Percentiles rank a stretch among this genome's conserved stretches.
Conservation (phyloP, 2,888 invertebrate genomes). For the Gortyna flavago region DNA sequence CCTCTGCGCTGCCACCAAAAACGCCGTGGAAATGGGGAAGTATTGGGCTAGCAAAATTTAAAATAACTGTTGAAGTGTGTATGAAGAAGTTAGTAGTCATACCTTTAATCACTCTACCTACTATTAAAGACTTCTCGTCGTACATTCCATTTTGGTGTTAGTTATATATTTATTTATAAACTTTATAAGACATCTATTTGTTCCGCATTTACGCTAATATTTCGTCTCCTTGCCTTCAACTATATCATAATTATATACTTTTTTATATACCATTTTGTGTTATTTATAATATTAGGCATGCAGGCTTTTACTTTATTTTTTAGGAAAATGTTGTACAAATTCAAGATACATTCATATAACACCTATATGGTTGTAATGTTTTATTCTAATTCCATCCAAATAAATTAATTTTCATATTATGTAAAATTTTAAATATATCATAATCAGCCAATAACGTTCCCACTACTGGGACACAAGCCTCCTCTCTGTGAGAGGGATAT, state of each 20-base stretch:
- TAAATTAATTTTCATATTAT: conserved; percentile 1
- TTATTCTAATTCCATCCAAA: conserved; percentile 1
- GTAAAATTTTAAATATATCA: conserved; percentile 2
- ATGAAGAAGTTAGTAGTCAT: background rate
- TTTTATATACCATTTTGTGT: conserved; percentile 11
- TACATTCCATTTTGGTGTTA: conserved; percentile 11
- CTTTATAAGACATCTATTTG: conserved; percentile 52
- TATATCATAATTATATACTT: conserved; percentile 24
- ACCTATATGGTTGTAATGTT: background rate
- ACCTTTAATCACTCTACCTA: conserved; percentile 3
- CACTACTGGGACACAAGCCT: too few species aligned
- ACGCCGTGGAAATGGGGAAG: background rate
- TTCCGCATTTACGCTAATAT: conserved; percentile 61
- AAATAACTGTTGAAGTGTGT: background rate
- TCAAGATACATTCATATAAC: conserved; percentile 23
- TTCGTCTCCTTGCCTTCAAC: conserved; percentile 52
- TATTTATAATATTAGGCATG: conserved; percentile 47
- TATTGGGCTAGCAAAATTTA: background rate
- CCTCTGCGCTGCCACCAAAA: too few species aligned
- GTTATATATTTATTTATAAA: conserved; percentile 10
- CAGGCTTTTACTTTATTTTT: conserved; percentile 30
- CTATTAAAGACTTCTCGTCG: conserved; percentile 23
- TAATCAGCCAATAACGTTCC: too few species aligned
- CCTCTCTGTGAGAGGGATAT: too few species aligned
- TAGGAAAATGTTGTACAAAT: conserved; percentile 29